A percentile compares a stretch with the other conserved stretches of the same genome.
Conservation (phyloP, 2,797 vertebrate genomes). For the Eidolon dupreanum region DNA sequence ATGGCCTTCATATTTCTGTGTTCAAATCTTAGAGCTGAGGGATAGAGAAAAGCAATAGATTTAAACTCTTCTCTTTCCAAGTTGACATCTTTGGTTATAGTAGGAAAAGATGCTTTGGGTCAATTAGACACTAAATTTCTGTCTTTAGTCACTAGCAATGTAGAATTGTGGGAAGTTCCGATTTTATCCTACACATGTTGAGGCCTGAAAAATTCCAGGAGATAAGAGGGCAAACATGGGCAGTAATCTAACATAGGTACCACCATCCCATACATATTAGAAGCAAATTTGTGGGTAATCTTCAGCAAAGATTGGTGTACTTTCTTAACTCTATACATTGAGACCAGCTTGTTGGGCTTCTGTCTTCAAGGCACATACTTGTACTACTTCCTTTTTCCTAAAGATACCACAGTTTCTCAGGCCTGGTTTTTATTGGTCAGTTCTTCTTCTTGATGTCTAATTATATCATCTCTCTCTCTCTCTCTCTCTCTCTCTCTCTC, state of each 20-base stretch:
- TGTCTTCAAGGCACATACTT: not conserved
- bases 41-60: not conserved
- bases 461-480: not conserved
- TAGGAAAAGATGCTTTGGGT: not conserved
- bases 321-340: not conserved
- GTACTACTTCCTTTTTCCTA: not conserved
- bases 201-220: not conserved
- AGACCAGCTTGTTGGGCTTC: not conserved
- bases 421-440: not conserved
- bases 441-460: not conserved
- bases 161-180: not conserved
- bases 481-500: too few relatives aligned
- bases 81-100: not conserved
- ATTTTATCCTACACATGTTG: not conserved
- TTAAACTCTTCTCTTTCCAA: not conserved
- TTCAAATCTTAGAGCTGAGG: not conserved
- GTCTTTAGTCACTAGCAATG: not conserved
- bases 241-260: not conserved
- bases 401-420: not conserved
- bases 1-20: not conserved
- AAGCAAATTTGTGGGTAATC: not conserved
- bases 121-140: not conserved
- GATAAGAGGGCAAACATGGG: not conserved
- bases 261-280: not conserved
- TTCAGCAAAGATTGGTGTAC: not conserved